Evolutionary conservation across 2,113 vertebrate genomes (phyloP).

Genomic region (Lasiurus cinereus): DNA sequence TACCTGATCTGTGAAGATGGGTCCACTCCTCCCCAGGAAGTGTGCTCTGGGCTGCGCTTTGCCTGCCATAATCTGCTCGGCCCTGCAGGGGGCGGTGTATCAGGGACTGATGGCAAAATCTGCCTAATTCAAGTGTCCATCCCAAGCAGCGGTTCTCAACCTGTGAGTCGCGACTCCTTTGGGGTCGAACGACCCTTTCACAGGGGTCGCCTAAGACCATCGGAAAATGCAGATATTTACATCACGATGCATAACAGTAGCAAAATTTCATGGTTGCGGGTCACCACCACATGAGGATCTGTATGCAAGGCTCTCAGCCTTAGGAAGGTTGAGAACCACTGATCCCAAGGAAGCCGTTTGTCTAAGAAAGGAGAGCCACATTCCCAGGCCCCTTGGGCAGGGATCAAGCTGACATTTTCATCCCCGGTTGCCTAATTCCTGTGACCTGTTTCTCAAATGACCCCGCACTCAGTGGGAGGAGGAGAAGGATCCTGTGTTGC

Average conservation of each 20-base stretch:
- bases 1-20: neutral
- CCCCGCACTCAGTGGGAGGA: neutral
- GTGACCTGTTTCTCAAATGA: neutral
- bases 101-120: neutral
- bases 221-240: no score
- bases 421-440: neutral
- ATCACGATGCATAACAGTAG: no score
- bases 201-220: no score
- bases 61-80: neutral
- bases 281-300: no score
- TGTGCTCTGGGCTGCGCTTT: neutral
- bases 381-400: neutral
- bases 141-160: no score
- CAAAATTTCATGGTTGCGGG: no score
- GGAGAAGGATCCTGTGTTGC: neutral
- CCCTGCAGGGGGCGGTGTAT: neutral
- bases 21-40: neutral
- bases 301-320: no score
- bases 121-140: neutral
- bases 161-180: no score
- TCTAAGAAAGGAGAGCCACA: neutral
- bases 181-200: no score
- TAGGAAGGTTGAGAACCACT: no score
- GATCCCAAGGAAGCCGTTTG: neutral
- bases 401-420: neutral